Evolutionary conservation across 2,888 invertebrate genomes (phyloP), one percentile per base, ranked within the genome.

Genomic region (Hirtodrosophila alboralis): DNA sequence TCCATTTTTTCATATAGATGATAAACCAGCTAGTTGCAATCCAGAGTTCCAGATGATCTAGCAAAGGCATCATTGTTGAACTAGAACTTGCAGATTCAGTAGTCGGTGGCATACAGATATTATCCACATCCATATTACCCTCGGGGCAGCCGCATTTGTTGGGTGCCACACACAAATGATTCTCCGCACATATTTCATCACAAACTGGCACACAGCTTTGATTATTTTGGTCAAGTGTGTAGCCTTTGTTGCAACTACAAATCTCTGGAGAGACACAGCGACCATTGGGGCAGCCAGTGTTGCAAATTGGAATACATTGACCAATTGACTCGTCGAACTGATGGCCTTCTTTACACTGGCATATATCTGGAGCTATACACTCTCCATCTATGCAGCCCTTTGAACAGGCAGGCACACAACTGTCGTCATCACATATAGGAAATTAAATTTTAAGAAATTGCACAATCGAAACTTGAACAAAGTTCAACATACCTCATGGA

Each of bases 331-430:
- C n/a, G 5, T 5, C 4, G 1, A 7, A 3, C 3, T 28, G 4
- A 13, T 40, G 44, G 9, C 63, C 63, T 1, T 1, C 4, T 4
- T 41, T 3, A 16, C 63, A 64, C 2, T 4, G 1, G 18, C 63
- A 64, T 1, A 0, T 13, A 1, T 45, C 27, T 0, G 56, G 49
- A 0, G 16, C 44, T n/a, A 30, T 4, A 18, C 62, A 61, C 5
- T 8, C 2, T 0, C 45, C 64, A 6, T 45, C 41, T 3, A 1
- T 2, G 23, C 63, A 56, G 4, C 12, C 40, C 1, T 4, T n/a
- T 1, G 4, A 3, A 2, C 64, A 63, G 14, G 10, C 4, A 1
- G 64, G 64, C 9, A 56, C 34, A 44, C 64, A 63, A 7, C 63
- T 56, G 8, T n/a, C n/a, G 4, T 7, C n/a, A n/a, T n/a, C n/a